Conservation (phyloP, 2,888 invertebrate species). For the Erebia palarica region DNA sequence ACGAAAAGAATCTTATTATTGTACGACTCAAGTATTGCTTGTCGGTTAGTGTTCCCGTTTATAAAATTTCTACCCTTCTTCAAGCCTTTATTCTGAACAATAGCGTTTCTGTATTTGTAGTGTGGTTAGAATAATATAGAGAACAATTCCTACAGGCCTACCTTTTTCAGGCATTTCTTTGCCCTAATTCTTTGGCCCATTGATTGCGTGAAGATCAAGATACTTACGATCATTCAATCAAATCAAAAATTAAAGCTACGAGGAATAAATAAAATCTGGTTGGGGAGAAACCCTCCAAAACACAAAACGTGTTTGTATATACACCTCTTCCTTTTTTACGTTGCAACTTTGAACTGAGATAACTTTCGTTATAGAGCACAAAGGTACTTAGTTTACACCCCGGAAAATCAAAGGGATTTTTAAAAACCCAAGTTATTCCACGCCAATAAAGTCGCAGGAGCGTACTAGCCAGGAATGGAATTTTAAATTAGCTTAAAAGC, state of each 20-base stretch:
- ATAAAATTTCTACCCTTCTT: slow-evolving; percentile 17
- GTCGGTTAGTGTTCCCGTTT: slow-evolving; percentile 29
- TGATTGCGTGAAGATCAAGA: neutral
- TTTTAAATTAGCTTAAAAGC: slow-evolving; percentile 2
- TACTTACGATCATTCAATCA: too few relatives aligned
- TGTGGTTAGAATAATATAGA: neutral
- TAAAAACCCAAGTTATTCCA: neutral
- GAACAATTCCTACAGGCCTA: neutral
- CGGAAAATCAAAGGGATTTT: neutral
- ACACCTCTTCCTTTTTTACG: too few relatives aligned
- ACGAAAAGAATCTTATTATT: slow-evolving; percentile 37
- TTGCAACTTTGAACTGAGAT: too few relatives aligned
- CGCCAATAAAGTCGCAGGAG: neutral
- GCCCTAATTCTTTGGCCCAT: too few relatives aligned
- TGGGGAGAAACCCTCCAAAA: too few relatives aligned
- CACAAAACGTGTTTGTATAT: too few relatives aligned
- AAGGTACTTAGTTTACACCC: too few relatives aligned
- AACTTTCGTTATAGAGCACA: too few relatives aligned
- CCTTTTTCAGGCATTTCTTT: too few relatives aligned
- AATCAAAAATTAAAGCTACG: too few relatives aligned
- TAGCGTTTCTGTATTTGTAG: slow-evolving; percentile 9
- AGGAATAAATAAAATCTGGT: too few relatives aligned
- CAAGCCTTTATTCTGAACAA: neutral
- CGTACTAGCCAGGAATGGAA: neutral
- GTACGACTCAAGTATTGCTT: slow-evolving; percentile 34